Percentiles rank a stretch among this genome's conserved stretches.
phyloP scores from a whole-genome alignment of 1,140 invertebrate genomes.

The Pseudomyrmex concolor region DNA sequence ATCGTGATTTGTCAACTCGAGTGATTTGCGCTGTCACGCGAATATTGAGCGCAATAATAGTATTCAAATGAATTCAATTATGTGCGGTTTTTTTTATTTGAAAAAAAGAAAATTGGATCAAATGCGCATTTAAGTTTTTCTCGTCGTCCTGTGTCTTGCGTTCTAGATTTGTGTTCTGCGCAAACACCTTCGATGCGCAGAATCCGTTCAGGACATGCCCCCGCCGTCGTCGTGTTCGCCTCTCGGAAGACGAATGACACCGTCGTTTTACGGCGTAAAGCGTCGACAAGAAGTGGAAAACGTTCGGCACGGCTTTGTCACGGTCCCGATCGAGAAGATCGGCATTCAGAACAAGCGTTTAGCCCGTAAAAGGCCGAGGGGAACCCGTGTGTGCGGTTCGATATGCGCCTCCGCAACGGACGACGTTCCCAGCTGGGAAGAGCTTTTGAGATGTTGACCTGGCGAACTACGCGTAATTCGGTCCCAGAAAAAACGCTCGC shows the following conservation, averaged over 20 bases:
- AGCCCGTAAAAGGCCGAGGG: conserved; percentile 68
- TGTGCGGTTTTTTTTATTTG: neutral
- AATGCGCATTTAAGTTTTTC: neutral
- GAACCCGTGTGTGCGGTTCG: conserved; percentile 33
- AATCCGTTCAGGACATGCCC: conserved; percentile 26
- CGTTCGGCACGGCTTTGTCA: conserved; percentile 68
- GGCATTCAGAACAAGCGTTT: conserved; percentile 67
- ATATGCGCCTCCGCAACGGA: conserved; percentile 51
- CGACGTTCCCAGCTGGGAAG: conserved; percentile 28
- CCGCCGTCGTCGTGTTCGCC: conserved; percentile 45
- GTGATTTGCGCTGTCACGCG: too few species aligned
- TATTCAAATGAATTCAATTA: too few species aligned
- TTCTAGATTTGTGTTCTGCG: neutral
- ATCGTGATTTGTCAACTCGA: neutral
- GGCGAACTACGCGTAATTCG: conserved; percentile 61
- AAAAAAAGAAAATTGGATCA: neutral
- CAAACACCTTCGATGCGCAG: conserved; percentile 19
- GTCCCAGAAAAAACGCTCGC: conserved; percentile 43
- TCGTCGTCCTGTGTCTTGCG: neutral
- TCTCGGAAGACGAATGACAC: conserved; percentile 69
- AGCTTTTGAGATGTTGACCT: conserved; percentile 18
- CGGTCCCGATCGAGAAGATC: conserved; percentile 41
- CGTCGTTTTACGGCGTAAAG: conserved; percentile 56
- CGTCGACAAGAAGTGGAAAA: conserved; percentile 68
- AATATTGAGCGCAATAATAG: neutral